phyloP scores from a whole-genome alignment of 2,113 vertebrate species.

The Xenus cinereus region DNA sequence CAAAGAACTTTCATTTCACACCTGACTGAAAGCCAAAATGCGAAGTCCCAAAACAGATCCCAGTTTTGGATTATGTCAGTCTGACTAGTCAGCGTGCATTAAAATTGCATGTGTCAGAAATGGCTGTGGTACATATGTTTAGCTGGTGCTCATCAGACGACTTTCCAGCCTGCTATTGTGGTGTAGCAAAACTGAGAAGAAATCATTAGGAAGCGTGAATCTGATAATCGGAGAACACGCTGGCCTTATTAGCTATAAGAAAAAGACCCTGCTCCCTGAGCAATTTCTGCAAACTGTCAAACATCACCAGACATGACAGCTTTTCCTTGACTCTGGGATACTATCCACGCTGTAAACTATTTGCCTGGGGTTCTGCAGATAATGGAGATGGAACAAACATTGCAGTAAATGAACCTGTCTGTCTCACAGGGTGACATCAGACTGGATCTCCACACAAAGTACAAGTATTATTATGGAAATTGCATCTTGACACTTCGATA shows the following conservation, averaged over 20 bases:
- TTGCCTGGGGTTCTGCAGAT: constrained; percentile 54
- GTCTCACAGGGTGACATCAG: constrained; percentile 32
- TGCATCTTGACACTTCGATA: background rate
- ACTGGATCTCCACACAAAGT: background rate
- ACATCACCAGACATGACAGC: constrained; percentile 49
- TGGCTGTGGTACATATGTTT: constrained; percentile 16
- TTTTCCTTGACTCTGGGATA: constrained; percentile 23
- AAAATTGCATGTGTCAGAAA: constrained; percentile 39
- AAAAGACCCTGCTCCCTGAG: constrained; percentile 1
- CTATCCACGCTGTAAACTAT: constrained; percentile 16
- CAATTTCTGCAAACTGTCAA: constrained; percentile 63
- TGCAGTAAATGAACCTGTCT: constrained; percentile 55
- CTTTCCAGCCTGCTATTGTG: background rate
- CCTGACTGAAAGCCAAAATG: constrained; percentile 42
- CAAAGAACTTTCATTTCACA: constrained; percentile 45
- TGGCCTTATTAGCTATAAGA: constrained; percentile 27
- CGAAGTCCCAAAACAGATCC: constrained; percentile 16
- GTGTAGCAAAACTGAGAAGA: constrained; percentile 24
- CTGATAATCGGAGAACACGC: constrained; percentile 37
- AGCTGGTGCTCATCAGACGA: background rate
- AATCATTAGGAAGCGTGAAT: constrained; percentile 44
- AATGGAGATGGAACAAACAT: constrained; percentile 45
- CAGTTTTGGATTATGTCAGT: constrained; percentile 39
- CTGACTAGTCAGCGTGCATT: background rate
- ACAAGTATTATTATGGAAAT: constrained; percentile 41